Evolutionary conservation across 2,797 vertebrate species (phyloP), one percentile per base, ranked within the genome.

Genomic region (Danio choprae): DNA sequence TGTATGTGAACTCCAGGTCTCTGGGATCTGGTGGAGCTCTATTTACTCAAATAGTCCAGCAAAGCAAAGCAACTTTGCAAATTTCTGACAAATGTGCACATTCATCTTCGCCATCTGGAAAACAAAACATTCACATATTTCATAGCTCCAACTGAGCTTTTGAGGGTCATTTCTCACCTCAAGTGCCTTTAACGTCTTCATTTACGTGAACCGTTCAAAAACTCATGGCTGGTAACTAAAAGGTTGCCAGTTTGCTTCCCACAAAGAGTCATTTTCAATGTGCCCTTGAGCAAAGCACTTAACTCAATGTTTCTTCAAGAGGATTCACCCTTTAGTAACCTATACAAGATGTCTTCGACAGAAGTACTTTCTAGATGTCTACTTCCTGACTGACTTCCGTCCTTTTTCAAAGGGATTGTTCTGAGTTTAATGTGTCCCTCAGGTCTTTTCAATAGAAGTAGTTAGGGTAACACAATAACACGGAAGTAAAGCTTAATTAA

Each of bases 1-100:
- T 87, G 77, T 75, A 64, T 44, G 80, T 89, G 89, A 85, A 89
- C 87, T 90, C 75, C 83, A 87, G 78, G 90, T 94, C 92, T 87
- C 89, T 73, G 83, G 74, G 77, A 63, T 80, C 73, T 69, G 74
- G 12, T 81, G 83, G 83, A 83, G 59, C 41, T 79, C 81, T 62
- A 75, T 29, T 29, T 29, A 29, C 3, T 29, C 29, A 29, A 29
- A 74, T 68, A 20, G 29, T 10, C 9, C 22, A 60, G 46, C n/a
- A 74, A 16, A 43, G 43, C n/a, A 68, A 53, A 55, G 50, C 29
- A 74, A 53, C 70, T n/a, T 16, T 9, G 8, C 20, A 63, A 3
- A 86, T 88, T 89, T 29, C 87, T 74, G 81, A 77, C 64, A 51
- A 84, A 77, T 81, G 84, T 77, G 79, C 46, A 67, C 79, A 74